These are phyloP conservation scores for Natrix natrix DNA, from an alignment of 2,797 vertebrate species.

Conservation along the genomic window DNA sequence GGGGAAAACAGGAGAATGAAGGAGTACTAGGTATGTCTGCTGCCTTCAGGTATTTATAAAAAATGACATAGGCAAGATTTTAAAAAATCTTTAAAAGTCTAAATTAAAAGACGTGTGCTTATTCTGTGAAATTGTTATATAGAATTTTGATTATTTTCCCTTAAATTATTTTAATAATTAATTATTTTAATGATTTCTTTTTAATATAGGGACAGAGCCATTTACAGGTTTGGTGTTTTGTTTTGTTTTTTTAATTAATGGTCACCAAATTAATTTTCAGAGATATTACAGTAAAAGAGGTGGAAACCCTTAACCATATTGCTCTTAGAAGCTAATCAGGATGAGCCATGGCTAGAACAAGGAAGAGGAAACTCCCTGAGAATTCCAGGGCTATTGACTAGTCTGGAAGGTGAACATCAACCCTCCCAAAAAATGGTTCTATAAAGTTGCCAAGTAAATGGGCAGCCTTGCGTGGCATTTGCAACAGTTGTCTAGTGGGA, in stretches of 20 bases:
- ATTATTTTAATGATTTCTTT: neutral
- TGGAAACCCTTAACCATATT: neutral
- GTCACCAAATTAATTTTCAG: neutral
- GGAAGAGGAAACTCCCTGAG: neutral
- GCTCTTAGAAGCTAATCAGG: neutral
- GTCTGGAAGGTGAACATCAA: neutral
- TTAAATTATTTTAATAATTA: neutral
- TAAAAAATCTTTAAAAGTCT: neutral
- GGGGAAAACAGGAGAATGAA: neutral
- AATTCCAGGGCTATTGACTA: neutral
- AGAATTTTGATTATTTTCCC: neutral
- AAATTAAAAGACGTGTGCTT: neutral
- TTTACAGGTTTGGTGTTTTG: neutral
- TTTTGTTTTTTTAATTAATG: neutral
- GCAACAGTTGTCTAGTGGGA: neutral
- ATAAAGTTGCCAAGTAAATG: neutral
- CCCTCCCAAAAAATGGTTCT: neutral
- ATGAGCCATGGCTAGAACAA: neutral
- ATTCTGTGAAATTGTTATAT: neutral
- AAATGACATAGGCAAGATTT: neutral
- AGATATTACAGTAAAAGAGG: neutral
- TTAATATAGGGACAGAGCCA: neutral
- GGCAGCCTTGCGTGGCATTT: neutral
- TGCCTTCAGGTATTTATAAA: neutral
- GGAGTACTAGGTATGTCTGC: neutral